Conservation (phyloP, 2,113 vertebrate species). For the Panthera leo region DNA sequence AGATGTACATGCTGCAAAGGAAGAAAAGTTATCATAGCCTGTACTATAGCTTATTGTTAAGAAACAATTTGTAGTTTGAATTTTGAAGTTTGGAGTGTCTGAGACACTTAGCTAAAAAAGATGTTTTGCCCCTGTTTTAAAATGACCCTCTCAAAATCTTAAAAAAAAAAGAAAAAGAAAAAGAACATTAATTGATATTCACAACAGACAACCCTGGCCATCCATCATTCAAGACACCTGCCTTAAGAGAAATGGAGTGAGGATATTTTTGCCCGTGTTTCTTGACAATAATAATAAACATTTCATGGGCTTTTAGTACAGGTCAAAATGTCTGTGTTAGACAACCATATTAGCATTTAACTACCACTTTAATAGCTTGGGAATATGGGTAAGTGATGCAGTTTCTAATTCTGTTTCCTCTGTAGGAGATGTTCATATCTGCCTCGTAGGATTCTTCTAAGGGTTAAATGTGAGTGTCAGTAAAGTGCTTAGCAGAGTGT, state of each 20-base stretch:
- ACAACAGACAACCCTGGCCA: background rate
- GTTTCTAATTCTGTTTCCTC: conserved; percentile 11
- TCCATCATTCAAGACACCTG: background rate
- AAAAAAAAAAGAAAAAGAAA: background rate
- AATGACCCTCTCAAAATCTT: background rate
- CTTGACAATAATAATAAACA: background rate
- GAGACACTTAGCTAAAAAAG: background rate
- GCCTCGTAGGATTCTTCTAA: background rate
- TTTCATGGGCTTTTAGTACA: background rate
- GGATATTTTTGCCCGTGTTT: background rate
- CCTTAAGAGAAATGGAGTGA: background rate
- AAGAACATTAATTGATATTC: background rate
- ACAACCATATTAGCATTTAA: background rate
- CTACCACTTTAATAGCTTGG: background rate
- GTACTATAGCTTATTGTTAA: background rate
- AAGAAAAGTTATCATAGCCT: background rate
- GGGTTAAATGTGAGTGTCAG: background rate
- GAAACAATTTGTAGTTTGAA: background rate
- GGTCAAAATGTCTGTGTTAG: background rate
- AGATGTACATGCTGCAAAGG: background rate
- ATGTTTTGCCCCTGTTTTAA: background rate
- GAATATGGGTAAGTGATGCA: background rate
- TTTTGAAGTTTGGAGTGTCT: conserved; percentile 10
- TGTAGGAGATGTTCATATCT: background rate
- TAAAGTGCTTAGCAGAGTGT: background rate